phyloP scores from a whole-genome alignment of 1,140 invertebrate species.

The Drosophila mojavensis region DNA sequence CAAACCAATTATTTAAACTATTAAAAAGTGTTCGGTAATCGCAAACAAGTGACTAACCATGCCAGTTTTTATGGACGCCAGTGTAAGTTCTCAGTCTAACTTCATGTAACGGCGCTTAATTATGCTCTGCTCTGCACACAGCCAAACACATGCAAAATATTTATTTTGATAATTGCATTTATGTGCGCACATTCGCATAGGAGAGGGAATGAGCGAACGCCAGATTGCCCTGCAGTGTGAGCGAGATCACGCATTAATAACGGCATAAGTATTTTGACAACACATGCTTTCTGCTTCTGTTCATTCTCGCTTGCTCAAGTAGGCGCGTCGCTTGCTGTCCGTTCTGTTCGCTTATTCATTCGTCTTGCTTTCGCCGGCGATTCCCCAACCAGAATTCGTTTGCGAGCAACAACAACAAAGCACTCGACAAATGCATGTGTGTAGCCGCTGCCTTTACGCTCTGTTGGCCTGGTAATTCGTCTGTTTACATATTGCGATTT shows the following conservation, averaged over 20 bases:
- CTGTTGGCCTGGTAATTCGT: constrained; percentile 15
- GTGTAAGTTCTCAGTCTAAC: neutral
- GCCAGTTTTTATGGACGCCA: neutral
- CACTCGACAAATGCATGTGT: neutral
- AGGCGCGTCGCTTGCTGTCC: neutral
- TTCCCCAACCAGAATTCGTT: constrained; percentile 3
- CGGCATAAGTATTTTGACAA: constrained; percentile 12
- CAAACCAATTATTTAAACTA: constrained; percentile 61
- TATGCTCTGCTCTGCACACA: constrained; percentile 1
- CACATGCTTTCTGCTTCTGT: neutral
- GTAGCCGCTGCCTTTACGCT: neutral
- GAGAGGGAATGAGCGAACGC: neutral
- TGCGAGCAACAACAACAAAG: neutral
- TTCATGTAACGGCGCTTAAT: constrained; percentile 7
- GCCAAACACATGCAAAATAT: neutral
- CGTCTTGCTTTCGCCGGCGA: constrained; percentile 5
- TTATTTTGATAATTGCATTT: constrained; percentile 7
- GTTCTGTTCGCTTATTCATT: neutral
- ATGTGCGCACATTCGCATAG: neutral
- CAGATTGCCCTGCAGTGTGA: neutral
- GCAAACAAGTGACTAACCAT: neutral
- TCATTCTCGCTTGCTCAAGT: neutral
- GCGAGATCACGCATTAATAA: neutral
- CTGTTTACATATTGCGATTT: constrained; percentile 18
- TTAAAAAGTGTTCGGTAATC: neutral